These are phyloP conservation scores for Rhinichthys klamathensis DNA, from an alignment of 2,113 vertebrate species.

Conservation along the genomic window DNA sequence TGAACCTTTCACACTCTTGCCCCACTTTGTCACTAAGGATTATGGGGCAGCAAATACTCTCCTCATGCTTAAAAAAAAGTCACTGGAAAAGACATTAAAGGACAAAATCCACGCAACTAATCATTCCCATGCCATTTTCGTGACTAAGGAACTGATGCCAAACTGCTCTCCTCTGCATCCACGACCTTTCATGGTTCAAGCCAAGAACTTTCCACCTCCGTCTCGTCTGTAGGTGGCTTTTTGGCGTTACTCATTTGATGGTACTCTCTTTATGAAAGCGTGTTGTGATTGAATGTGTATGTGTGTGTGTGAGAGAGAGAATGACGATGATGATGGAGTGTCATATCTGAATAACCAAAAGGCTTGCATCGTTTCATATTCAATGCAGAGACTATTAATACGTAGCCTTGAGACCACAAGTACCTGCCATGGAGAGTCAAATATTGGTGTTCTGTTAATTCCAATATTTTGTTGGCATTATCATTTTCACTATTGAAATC, in stretches of 20 bases:
- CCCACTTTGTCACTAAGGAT: background rate
- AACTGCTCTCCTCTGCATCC: background rate
- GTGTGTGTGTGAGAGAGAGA: background rate
- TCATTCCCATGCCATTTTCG: slow-evolving; percentile 11
- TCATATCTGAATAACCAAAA: slow-evolving; percentile 49
- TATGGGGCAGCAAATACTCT: background rate
- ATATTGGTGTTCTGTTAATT: slow-evolving; percentile 35
- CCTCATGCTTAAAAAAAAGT: slow-evolving; percentile 7
- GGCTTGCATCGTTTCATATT: slow-evolving; percentile 51
- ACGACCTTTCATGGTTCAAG: slow-evolving; percentile 3
- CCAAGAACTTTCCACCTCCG: background rate
- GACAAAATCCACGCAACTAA: slow-evolving; percentile 19
- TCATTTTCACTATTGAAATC: slow-evolving; percentile 27
- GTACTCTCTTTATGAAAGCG: slow-evolving; percentile 44
- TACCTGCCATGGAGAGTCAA: slow-evolving; percentile 45
- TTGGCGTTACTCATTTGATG: slow-evolving; percentile 35
- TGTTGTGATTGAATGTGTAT: slow-evolving; percentile 31
- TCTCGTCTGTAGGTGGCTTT: slow-evolving; percentile 1
- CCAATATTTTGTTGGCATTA: slow-evolving; percentile 40
- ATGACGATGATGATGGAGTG: slow-evolving; percentile 9
- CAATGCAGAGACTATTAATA: slow-evolving; percentile 54
- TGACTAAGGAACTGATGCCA: slow-evolving; percentile 1
- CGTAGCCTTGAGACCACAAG: slow-evolving; percentile 41
- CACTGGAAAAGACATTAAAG: slow-evolving; percentile 49
- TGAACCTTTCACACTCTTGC: background rate